Conservation (phyloP, 35 echinoderm and acorn worm genomes). For the Acanthaster planci region DNA sequence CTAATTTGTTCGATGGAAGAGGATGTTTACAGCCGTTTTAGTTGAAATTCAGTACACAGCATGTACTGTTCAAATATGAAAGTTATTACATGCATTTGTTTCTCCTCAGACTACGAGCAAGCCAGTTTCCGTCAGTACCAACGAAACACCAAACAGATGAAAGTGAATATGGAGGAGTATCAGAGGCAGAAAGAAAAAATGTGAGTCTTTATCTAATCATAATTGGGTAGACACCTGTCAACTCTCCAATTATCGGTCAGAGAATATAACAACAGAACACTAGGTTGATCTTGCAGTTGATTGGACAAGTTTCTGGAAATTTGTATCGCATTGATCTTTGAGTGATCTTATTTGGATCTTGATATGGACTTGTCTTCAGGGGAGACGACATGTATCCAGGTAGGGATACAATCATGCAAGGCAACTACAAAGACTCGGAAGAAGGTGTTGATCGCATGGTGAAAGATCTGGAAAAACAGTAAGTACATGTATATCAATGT, state of each 20-base stretch:
- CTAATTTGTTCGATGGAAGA: too few relatives aligned
- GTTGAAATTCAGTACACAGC: too few relatives aligned
- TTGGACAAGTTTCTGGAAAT: too few relatives aligned
- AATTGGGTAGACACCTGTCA: neutral
- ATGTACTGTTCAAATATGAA: too few relatives aligned
- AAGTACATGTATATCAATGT: too few relatives aligned
- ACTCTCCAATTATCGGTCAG: neutral
- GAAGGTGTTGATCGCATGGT: constrained; percentile 96
- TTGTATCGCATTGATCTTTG: too few relatives aligned
- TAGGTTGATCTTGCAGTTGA: too few relatives aligned
- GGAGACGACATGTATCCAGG: constrained; percentile 93
- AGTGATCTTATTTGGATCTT: too few relatives aligned
- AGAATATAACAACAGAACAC: too few relatives aligned
- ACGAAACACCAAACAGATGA: constrained; percentile 97
- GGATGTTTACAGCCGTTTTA: too few relatives aligned
- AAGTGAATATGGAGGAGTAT: constrained; percentile 91
- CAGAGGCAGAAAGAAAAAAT: constrained; percentile 88
- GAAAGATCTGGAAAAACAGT: constrained; percentile 95
- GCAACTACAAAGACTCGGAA: constrained; percentile 81
- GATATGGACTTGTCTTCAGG: too few relatives aligned
- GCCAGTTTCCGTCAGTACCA: constrained; percentile 95
- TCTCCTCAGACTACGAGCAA: constrained; percentile 82
- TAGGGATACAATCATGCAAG: constrained; percentile 76
- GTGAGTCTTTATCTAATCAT: constrained; percentile 45
- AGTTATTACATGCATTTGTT: too few relatives aligned